phyloP scores from a whole-genome alignment of 2,888 invertebrate species.

The Branchellion lobata region DNA sequence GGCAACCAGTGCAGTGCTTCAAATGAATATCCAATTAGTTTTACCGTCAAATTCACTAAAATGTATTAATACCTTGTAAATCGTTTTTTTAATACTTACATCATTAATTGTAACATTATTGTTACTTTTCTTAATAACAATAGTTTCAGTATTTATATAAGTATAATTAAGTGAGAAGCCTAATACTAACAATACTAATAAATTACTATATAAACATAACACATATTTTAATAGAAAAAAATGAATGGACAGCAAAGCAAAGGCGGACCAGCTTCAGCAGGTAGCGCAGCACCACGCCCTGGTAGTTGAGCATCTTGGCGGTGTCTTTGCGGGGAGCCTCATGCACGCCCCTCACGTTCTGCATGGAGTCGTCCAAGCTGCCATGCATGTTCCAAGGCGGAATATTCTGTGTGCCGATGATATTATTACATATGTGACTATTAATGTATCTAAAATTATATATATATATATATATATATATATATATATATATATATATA shows the following conservation, averaged over 20 bases:
- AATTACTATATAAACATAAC: no score
- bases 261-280: slow-evolving; percentile 70
- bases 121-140: not conserved
- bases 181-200: no score
- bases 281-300: slow-evolving; percentile 70
- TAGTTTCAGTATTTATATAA: no score
- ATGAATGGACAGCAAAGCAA: no score
- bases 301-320: slow-evolving; percentile 75
- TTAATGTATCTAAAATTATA: not conserved
- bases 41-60: no score
- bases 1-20: no score
- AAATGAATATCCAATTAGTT: no score
- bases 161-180: no score
- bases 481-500: slow-evolving; percentile 19
- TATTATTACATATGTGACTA: not conserved
- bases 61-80: no score
- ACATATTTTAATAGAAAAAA: no score
- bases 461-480: slow-evolving; percentile 10
- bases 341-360: slow-evolving; percentile 73
- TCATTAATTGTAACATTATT: not conserved
- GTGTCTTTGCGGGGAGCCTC: slow-evolving; percentile 75
- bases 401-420: slow-evolving; percentile 25
- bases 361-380: slow-evolving; percentile 74
- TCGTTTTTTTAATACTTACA: no score
- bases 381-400: slow-evolving; percentile 29